phyloP scores from a whole-genome alignment of 2,888 invertebrate species.

The Limnephilus lunatus region DNA sequence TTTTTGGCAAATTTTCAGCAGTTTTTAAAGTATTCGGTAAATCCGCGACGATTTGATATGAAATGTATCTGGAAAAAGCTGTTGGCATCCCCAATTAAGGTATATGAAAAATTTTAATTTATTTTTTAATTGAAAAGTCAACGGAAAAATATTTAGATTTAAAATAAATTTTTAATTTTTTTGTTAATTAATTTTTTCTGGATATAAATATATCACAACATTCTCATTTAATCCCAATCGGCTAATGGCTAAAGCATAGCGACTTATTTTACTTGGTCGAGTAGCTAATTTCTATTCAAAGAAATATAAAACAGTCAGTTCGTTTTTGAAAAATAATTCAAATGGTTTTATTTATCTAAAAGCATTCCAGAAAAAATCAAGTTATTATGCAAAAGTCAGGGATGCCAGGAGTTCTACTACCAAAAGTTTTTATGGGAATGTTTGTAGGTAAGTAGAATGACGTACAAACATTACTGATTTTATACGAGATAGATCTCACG shows the following conservation, averaged over 20 bases:
- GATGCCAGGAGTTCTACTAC: neutral
- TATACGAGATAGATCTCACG: neutral
- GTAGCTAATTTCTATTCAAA: neutral
- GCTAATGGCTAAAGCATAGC: slow-evolving; percentile 18
- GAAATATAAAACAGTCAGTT: slow-evolving; percentile 14
- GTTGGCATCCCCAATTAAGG: neutral
- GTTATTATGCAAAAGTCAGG: neutral
- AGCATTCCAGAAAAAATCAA: neutral
- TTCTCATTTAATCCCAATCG: neutral
- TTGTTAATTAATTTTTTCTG: neutral
- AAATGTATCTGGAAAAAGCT: neutral
- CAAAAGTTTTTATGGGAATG: neutral
- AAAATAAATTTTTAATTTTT: neutral
- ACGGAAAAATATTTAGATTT: neutral
- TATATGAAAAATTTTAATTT: neutral
- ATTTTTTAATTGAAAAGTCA: neutral
- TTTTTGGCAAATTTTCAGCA: neutral
- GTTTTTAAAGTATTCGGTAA: neutral
- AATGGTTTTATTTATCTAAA: slow-evolving; percentile 15
- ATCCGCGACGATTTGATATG: neutral
- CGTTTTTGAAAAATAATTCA: slow-evolving; percentile 3
- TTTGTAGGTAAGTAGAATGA: neutral
- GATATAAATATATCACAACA: neutral
- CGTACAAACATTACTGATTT: too few species aligned
- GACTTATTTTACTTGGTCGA: slow-evolving; percentile 41